Evolutionary conservation across 1,140 invertebrate genomes (phyloP).

Genomic region (Cyphomyrmex costatus): DNA sequence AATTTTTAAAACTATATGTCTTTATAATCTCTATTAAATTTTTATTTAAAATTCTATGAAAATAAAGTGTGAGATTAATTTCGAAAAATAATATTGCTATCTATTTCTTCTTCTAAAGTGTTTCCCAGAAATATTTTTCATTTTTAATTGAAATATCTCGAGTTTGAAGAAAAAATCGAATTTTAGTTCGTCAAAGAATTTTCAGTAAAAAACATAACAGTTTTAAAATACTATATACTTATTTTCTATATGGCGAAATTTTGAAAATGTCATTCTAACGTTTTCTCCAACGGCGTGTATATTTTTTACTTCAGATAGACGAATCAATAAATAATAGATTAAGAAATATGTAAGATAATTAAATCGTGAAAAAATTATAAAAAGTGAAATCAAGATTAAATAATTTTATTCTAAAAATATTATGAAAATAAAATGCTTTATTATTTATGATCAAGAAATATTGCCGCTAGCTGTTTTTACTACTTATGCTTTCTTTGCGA

Average conservation of each 20-base stretch:
- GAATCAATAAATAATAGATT: background rate
- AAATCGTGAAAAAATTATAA: background rate
- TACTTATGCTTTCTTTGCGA: background rate
- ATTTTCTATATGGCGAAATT: conserved; percentile 9
- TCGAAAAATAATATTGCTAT: background rate
- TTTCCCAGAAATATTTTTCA: background rate
- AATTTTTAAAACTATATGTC: background rate
- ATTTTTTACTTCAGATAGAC: background rate
- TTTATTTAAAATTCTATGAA: conserved; percentile 14
- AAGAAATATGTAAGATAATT: conserved; percentile 7
- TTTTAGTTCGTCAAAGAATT: background rate
- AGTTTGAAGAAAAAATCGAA: background rate
- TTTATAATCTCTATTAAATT: background rate
- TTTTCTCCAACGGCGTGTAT: background rate
- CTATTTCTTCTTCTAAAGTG: background rate
- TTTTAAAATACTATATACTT: background rate
- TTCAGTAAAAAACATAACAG: background rate
- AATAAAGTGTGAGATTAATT: conserved; percentile 7
- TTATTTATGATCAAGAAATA: background rate
- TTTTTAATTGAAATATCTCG: background rate
- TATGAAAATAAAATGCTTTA: background rate
- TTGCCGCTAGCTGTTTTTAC: background rate
- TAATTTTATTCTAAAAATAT: background rate
- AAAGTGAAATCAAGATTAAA: background rate
- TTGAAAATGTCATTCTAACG: conserved; percentile 2